Evolutionary conservation across 1,140 invertebrate species (phyloP).

Genomic region (Rhagoletis zephyria): DNA sequence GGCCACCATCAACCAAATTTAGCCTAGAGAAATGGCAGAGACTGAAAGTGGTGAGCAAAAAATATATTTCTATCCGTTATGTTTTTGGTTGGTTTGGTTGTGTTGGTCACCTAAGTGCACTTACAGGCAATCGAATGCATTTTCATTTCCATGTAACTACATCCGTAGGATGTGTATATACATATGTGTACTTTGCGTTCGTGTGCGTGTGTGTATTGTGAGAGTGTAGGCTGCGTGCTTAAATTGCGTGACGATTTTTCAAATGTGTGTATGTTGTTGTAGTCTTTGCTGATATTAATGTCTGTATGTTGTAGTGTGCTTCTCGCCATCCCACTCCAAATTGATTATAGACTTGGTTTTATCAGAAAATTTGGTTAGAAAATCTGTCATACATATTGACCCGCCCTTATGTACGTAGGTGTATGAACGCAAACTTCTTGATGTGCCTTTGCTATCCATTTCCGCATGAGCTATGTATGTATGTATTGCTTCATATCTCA

Average conservation of each 20-base stretch:
- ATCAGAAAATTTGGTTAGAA: no score
- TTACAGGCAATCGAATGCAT: not conserved
- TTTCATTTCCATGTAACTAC: not conserved
- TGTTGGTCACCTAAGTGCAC: slow-evolving; percentile 24
- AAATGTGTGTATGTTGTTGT: not conserved
- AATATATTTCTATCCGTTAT: not conserved
- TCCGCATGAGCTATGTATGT: not conserved
- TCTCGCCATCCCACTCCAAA: not conserved
- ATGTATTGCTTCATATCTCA: not conserved
- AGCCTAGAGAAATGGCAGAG: not conserved
- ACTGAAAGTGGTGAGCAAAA: not conserved
- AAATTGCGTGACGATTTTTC: not conserved
- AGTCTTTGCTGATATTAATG: not conserved
- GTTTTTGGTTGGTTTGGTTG: not conserved
- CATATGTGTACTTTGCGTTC: not conserved
- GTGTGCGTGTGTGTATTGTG: not conserved
- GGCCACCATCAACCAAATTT: not conserved
- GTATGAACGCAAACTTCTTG: not conserved
- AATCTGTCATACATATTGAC: no score
- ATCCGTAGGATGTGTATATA: not conserved
- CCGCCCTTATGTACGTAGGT: no score
- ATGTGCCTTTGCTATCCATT: not conserved
- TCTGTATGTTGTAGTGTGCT: no score
- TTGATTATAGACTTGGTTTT: no score
- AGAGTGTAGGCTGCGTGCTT: not conserved